Conservation (phyloP, 2,797 vertebrate species). For the Megalops cyprinoides region DNA sequence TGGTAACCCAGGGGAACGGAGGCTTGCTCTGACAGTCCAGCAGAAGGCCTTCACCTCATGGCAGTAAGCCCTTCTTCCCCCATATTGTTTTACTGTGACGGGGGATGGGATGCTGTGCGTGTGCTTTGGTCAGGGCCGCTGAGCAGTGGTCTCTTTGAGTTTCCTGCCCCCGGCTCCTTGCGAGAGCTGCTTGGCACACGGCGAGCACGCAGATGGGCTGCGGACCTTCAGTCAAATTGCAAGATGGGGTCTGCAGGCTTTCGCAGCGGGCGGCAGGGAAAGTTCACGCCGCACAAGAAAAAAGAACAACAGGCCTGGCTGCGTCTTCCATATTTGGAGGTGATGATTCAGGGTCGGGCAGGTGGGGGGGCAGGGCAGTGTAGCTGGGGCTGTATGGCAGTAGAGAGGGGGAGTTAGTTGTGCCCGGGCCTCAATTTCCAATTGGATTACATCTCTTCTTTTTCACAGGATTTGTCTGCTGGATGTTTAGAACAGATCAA, state of each 20-base stretch:
- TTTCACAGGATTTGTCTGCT: background rate
- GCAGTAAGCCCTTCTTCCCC: background rate
- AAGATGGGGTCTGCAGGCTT: constrained; percentile 60
- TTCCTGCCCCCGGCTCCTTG: constrained; percentile 35
- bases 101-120: no score
- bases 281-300: constrained; percentile 59
- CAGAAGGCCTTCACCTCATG: constrained; percentile 18
- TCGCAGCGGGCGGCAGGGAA: constrained; percentile 52
- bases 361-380: constrained; percentile 10
- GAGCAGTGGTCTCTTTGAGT: constrained; percentile 1
- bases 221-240: constrained; percentile 53
- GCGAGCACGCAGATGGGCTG: constrained; percentile 69
- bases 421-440: background rate
- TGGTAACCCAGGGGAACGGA: constrained; percentile 9
- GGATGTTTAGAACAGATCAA: background rate
- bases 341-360: constrained; percentile 27
- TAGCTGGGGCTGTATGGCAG: background rate
- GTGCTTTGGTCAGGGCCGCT: no score
- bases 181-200: constrained; percentile 55
- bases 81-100: no score
- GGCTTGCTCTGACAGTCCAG: constrained; percentile 28
- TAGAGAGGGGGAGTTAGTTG: constrained; percentile 36
- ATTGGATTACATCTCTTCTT: background rate
- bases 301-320: constrained; percentile 55
- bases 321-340: constrained; percentile 35